A percentile compares a stretch with the other conserved stretches of the same genome.
phyloP scores from a whole-genome alignment of 2,797 vertebrate genomes.

The Buceros bicornis region DNA sequence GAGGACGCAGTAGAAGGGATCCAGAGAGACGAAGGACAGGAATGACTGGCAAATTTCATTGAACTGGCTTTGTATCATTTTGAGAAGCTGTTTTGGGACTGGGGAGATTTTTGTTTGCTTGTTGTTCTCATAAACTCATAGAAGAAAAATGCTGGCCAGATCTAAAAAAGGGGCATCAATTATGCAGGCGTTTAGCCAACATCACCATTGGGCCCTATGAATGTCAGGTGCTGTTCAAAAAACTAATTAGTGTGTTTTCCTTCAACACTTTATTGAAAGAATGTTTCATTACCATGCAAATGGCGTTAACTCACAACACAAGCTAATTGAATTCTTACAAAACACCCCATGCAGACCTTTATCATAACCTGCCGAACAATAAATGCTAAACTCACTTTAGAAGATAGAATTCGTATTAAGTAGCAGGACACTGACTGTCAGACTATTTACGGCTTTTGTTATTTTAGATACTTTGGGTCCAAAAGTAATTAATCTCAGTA shows the following conservation, averaged over 20 bases:
- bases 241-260: constrained; percentile 61
- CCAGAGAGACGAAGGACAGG: not conserved
- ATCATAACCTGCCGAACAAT: constrained; percentile 48
- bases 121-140: constrained; percentile 10
- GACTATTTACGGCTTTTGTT: constrained; percentile 33
- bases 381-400: constrained; percentile 48
- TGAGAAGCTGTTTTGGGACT: not conserved
- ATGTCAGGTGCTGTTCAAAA: constrained; percentile 64
- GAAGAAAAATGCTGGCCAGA: not conserved
- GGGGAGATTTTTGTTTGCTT: not conserved
- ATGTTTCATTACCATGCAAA: constrained; percentile 68
- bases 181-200: constrained; percentile 46
- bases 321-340: constrained; percentile 62
- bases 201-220: not conserved
- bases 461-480: constrained; percentile 26
- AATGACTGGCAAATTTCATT: not conserved
- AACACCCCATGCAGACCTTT: constrained; percentile 31
- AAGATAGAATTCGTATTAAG: not conserved
- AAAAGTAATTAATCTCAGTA: constrained; percentile 38
- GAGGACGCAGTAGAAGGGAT: not conserved
- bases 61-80: not conserved
- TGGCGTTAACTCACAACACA: constrained; percentile 14
- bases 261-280: constrained; percentile 56
- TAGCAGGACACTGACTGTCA: constrained; percentile 17
- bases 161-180: constrained; percentile 4